Conservation (phyloP, 2,113 vertebrate genomes). For the Scortum barcoo region DNA sequence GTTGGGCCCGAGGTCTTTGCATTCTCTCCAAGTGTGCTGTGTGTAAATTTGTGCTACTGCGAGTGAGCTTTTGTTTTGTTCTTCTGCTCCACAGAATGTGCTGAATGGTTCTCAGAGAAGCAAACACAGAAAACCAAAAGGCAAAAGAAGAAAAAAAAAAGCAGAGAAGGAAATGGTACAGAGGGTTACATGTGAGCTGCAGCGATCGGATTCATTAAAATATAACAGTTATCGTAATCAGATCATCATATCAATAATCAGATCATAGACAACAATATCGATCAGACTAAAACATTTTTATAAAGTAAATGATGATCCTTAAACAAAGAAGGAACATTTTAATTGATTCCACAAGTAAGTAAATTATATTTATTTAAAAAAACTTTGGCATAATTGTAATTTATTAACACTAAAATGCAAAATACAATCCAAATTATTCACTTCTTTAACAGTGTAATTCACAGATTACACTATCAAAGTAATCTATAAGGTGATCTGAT, state of each 20-base stretch:
- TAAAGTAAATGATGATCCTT: neutral
- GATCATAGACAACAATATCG: neutral
- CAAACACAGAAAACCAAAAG: conserved; percentile 53
- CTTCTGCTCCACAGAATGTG: conserved; percentile 49
- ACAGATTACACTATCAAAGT: neutral
- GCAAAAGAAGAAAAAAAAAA: neutral
- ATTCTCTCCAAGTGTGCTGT: conserved; percentile 63
- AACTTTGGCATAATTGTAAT: neutral
- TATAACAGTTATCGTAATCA: neutral
- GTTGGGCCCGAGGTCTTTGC: conserved; percentile 70
- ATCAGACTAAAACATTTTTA: neutral
- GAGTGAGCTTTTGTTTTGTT: conserved; percentile 52
- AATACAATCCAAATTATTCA: no score
- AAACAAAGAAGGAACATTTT: neutral
- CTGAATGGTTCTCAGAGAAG: conserved; percentile 42
- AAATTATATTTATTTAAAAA: no score
- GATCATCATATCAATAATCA: neutral
- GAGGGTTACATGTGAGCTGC: neutral
- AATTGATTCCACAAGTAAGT: neutral
- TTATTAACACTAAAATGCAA: neutral
- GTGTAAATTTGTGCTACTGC: conserved; percentile 54
- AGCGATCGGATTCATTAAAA: neutral
- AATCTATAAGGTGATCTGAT: neutral
- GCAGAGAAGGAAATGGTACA: neutral
- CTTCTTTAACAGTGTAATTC: neutral